Evolutionary conservation across 2,113 vertebrate genomes (phyloP), one percentile per base, ranked within the genome.

Genomic region (Grammomys dolichurus): DNA sequence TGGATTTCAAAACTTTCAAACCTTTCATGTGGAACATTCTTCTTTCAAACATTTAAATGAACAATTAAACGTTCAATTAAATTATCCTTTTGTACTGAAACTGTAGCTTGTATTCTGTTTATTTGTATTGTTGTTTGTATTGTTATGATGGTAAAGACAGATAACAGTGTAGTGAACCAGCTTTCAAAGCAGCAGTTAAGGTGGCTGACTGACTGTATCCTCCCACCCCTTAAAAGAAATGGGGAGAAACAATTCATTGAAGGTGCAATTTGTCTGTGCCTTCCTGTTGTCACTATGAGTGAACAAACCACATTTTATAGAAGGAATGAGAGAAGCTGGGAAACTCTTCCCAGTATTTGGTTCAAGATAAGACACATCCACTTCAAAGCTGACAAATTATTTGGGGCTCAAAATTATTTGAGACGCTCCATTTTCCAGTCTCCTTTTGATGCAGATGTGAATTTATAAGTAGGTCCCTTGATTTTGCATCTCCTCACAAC

Each of bases 401-500:
- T 92, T 85, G 60, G 51, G 16, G 51, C 94, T 95, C 48, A 89
- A 75, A 86, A 46, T 90, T 77, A 46, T 80, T 89, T 89, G 22
- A 91, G 40, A 89, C 33, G 40, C 22, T 93, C 46, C 46, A 56
- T 54, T 84, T 94, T 93, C 87, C 43, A 33, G 60, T 82, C 28
- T 80, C 60, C 56, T 93, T 63, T 87, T 48, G n/a, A 89, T 67
- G 63, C 60, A 87, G 73, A 93, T 75, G 84, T 58, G 60, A 96
- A 95, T 78, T 72, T 70, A 82, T 58, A 94, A 91, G 65, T 0
- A 76, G 89, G 46, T 31, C 5, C 58, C 54, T 76, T 8, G 19
- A 26, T 97, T 87, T 91, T 33, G 65, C 89, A 91, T 90, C 92
- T 85, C 89, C 69, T 93, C 78, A 76, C 82, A 93, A 40, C 92